Base-by-base conservation (phyloP, 2,113 vertebrate genomes). In the Rutilus rutilus region DNA sequence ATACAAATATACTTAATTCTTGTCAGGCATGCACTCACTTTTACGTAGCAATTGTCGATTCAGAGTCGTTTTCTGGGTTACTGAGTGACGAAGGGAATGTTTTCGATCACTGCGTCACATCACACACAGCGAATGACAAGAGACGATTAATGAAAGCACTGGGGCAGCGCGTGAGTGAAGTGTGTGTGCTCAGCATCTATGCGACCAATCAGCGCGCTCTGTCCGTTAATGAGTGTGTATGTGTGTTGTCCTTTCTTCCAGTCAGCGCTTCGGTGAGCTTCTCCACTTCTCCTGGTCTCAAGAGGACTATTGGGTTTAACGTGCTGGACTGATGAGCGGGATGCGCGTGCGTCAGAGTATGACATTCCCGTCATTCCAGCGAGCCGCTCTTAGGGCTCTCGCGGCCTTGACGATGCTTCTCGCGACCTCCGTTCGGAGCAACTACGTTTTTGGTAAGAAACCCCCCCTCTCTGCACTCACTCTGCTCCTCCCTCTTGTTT, bases 301-400 rank as follows among this genome's bases (percentile, higher is more conserved):
- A 30, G 89, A 93, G 90, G 76, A 77, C 67, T 54, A 57, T 88
- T 39, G 59, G 71, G 42, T 7, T 54, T 77, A 59, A 36, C 86
- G 11, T 42, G 87, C 88, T 77, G 86, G 89, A 90, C 84, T 74
- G 90, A 93, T 89, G 87, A 87, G 85, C 79, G 88, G 78, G 45
- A 82, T 52, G 80, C 71, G 88, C 83, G 89, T 25, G 89, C 74
- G 78, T 57, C 89, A 83, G 50, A 92, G 91, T 90, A 95, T 94
- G 95, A 92, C 93, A 88, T 92, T 92, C 93, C 91, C 92, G 82
- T 91, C 93, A 91, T 87, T 92, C 89, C 90, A 90, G 14, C 62
- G 87, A 84, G 92, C 94, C 89, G 92, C 90, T 78, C 86, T 93
- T 87, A 88, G 92, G 87, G 86, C 93, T 86, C 90, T 95, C 90